Evolutionary conservation across 2,797 vertebrate species (phyloP).

Genomic region (Spea hammondii): DNA sequence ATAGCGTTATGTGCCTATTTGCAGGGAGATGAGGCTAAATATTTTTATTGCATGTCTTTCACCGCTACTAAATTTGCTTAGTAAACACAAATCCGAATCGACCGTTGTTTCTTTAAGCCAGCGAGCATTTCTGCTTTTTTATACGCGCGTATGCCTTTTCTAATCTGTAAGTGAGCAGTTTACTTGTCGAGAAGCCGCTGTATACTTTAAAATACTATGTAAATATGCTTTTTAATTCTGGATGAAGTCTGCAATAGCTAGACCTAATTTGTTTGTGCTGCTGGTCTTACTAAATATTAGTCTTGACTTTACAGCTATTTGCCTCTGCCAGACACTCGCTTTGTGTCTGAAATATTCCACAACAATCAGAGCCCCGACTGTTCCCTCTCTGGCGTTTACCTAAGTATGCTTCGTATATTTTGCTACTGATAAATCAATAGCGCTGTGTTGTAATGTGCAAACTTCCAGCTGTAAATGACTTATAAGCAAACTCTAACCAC

Average conservation of each 20-base stretch:
- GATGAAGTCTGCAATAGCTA: constrained; percentile 61
- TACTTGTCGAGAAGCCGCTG: constrained; percentile 31
- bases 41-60: constrained; percentile 28
- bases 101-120: constrained; percentile 45
- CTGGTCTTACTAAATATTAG: constrained; percentile 72
- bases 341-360: constrained; percentile 67
- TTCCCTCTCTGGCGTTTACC: constrained; percentile 61
- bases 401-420: constrained; percentile 67
- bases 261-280: constrained; percentile 68
- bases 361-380: constrained; percentile 63
- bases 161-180: constrained; percentile 48
- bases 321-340: constrained; percentile 64
- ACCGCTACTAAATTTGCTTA: constrained; percentile 38
- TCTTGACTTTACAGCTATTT: constrained; percentile 63
- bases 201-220: constrained; percentile 61
- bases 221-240: constrained; percentile 60
- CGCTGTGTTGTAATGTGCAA: constrained; percentile 69
- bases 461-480: constrained; percentile 69
- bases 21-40: not conserved
- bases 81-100: constrained; percentile 37
- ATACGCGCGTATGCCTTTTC: constrained; percentile 43
- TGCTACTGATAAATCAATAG: constrained; percentile 74
- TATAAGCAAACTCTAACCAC: constrained; percentile 72
- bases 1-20: not conserved
- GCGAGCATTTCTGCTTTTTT: constrained; percentile 29